phyloP scores from a whole-genome alignment of 2,797 vertebrate genomes.

The Poeciliopsis paucimaculata region DNA sequence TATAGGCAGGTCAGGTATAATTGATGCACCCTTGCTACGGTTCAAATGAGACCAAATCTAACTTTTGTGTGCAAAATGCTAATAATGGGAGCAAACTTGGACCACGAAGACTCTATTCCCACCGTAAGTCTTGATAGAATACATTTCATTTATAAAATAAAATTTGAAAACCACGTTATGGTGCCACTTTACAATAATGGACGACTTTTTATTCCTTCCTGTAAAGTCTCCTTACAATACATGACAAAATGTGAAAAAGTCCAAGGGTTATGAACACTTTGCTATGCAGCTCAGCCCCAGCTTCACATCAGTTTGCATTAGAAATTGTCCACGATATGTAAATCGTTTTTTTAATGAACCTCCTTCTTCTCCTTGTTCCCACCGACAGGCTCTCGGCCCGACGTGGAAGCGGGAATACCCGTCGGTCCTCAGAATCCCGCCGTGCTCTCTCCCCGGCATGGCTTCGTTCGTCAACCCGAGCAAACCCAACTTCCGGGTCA shows the following conservation, averaged over 20 bases:
- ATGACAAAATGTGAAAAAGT: not conserved
- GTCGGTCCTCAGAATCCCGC: conserved; percentile 77
- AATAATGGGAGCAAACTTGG: not conserved
- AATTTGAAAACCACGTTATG: not conserved
- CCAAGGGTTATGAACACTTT: not conserved
- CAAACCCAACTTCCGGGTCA: conserved; percentile 92
- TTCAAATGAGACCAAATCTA: not conserved
- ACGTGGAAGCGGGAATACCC: conserved; percentile 57
- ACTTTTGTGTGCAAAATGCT: not conserved
- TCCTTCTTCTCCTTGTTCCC: not conserved
- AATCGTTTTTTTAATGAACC: not conserved
- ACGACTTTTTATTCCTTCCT: not conserved
- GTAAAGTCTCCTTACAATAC: not conserved
- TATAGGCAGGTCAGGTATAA: too few species aligned
- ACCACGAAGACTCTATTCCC: not conserved
- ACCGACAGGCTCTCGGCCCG: conserved; percentile 28
- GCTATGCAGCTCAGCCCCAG: not conserved
- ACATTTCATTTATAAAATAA: not conserved
- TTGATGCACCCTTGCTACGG: not conserved
- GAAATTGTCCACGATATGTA: not conserved
- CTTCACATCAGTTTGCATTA: conserved; percentile 2
- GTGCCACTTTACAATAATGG: not conserved
- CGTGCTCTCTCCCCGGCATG: conserved; percentile 90
- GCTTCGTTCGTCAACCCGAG: conserved; percentile 88
- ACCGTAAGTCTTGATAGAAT: not conserved